These are phyloP conservation scores for Anomalospiza imberbis DNA, from an alignment of 2,797 vertebrate species.

Conservation along the genomic window DNA sequence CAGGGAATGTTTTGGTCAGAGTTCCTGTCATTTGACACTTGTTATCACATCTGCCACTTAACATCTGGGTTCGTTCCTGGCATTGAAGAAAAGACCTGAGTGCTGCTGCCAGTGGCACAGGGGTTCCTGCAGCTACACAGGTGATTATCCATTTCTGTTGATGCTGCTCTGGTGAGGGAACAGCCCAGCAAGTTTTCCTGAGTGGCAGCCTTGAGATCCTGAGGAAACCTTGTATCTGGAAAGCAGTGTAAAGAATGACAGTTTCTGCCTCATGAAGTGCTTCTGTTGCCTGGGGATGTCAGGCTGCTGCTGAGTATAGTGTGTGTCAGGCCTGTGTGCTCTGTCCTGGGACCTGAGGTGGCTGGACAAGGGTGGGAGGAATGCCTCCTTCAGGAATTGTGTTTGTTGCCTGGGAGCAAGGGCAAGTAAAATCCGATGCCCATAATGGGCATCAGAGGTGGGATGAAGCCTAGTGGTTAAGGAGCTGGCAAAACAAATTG, in stretches of 20 bases:
- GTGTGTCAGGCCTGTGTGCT: background rate
- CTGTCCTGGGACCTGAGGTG: rapidly evolving
- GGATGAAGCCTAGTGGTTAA: background rate
- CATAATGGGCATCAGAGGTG: background rate
- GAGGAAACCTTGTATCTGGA: background rate
- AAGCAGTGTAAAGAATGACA: background rate
- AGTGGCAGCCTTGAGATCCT: background rate
- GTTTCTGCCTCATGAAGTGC: rapidly evolving
- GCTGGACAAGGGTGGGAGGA: background rate
- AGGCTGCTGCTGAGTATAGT: background rate
- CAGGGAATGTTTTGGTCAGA: background rate
- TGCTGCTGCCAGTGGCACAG: background rate
- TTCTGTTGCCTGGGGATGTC: background rate
- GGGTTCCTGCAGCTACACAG: background rate
- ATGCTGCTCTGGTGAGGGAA: background rate
- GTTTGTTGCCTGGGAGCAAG: rapidly evolving
- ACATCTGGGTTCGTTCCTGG: background rate
- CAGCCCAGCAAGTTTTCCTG: background rate
- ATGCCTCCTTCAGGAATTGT: background rate
- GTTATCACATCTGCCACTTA: background rate
- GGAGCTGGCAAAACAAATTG: background rate
- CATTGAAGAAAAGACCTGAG: background rate
- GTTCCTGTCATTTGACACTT: background rate
- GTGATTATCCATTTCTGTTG: background rate
- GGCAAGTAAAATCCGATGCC: background rate